These are phyloP conservation scores for Matsumyia berberina DNA, from an alignment of 2,888 invertebrate genomes.

Conservation along the genomic window DNA sequence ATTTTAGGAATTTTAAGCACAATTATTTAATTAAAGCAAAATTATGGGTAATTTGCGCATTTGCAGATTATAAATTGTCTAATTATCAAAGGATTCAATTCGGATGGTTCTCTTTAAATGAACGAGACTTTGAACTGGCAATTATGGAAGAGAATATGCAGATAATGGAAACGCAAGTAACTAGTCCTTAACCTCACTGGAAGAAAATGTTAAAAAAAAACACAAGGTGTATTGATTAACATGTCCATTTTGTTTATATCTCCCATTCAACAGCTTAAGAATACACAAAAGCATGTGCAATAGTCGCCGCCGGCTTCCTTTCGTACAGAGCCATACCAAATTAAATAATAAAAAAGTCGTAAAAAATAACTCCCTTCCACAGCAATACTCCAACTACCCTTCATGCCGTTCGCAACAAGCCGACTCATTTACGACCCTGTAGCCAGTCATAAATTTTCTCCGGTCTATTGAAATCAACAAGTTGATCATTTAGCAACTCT, in stretches of 20 bases:
- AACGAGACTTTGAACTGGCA: neutral
- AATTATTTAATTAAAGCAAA: constrained; percentile 63
- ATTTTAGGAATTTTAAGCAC: constrained; percentile 32
- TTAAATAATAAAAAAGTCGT: constrained; percentile 61
- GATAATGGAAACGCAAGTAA: no score
- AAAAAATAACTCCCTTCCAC: constrained; percentile 51
- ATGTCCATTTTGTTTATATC: neutral
- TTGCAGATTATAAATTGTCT: constrained; percentile 54
- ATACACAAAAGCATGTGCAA: neutral
- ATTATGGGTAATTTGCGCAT: constrained; percentile 39
- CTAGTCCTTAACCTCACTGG: no score
- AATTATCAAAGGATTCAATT: constrained; percentile 39
- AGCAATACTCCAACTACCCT: constrained; percentile 38
- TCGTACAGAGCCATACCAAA: constrained; percentile 36
- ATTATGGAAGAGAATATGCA: no score
- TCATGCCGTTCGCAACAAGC: constrained; percentile 10
- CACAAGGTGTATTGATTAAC: neutral
- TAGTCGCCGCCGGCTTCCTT: neutral
- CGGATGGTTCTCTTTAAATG: neutral
- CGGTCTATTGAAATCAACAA: constrained; percentile 62
- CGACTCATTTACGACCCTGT: constrained; percentile 48
- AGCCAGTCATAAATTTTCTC: constrained; percentile 53
- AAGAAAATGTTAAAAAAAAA: no score
- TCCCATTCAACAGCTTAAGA: neutral
- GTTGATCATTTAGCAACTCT: constrained; percentile 41